Evolutionary conservation across 2,888 invertebrate species (phyloP), one percentile per base, ranked within the genome.

Genomic region (Microctonus aethiopoides): DNA sequence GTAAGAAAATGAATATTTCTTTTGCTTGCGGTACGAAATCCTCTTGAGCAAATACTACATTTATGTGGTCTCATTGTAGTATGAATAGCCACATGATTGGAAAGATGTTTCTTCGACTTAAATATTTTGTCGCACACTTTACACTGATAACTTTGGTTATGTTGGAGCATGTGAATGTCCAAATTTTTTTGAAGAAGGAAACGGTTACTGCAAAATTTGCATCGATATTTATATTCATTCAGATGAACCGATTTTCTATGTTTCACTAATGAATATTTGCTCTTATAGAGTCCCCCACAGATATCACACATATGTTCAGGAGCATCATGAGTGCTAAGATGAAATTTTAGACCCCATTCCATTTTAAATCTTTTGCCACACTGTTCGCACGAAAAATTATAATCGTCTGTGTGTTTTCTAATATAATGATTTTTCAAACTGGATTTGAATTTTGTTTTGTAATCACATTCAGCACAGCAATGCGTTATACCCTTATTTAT

Each of bases 321-420:
- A 5, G 46, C 72, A 11, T 76, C 72, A 67, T 84, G 83, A 0
- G 79, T 81, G 0, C 78, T 77, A n/a, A 82, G 46, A 60, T 84
- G 83, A 57, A 81, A 81, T 66, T 83, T 84, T 0, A 84, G 65
- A 52, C 85, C 80, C 80, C 79, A 80, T 51, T 81, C 79, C 76
- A 83, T 78, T 61, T 82, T 83, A 64, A 83, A 83, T 10, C 77
- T 75, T 46, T 82, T 81, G 0, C 77, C 78, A 20, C 82, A 83
- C 24, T 79, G 77, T 24, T 80, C 81, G 62, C 83, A 83, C 4
- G 77, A 76, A 70, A 79, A 82, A 32, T 78, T 79, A 46, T 79
- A 81, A 16, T 81, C 81, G 11, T 76, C 77, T 0, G 80, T 81
- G 67, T 82, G 81, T 6, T 72, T 78, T 4, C 80, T 72, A 22